Conservation (phyloP, 2,888 invertebrate species). For the Euzophera pinguis region DNA sequence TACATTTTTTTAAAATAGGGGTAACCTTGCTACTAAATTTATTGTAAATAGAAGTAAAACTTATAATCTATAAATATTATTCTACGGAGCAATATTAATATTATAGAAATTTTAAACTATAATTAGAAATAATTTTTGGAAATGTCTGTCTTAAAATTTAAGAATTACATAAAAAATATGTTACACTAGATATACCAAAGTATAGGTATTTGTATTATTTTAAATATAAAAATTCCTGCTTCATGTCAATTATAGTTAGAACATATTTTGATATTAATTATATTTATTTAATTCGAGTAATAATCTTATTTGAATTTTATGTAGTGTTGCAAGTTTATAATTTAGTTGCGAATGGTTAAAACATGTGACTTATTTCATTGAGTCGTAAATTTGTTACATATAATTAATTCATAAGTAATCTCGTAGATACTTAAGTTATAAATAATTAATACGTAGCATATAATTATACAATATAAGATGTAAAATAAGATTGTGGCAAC, state of each 20-base stretch:
- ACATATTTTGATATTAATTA: constrained; percentile 48
- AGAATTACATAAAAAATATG: constrained; percentile 8
- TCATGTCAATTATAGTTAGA: constrained; percentile 75
- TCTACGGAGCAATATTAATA: constrained; percentile 10
- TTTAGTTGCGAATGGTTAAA: constrained; percentile 18
- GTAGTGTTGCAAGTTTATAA: constrained; percentile 28
- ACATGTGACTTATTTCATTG: constrained; percentile 17
- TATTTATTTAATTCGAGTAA: constrained; percentile 27
- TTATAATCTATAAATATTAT: not conserved
- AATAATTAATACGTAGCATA: constrained; percentile 24
- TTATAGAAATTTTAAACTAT: not conserved
- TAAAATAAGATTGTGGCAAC: constrained; percentile 65
- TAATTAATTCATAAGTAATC: constrained; percentile 42
- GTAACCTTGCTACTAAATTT: not conserved
- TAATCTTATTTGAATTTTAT: constrained; percentile 24
- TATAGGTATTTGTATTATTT: constrained; percentile 41
- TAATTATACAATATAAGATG: constrained; percentile 30
- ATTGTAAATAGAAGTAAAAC: constrained; percentile 3
- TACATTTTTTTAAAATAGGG: not conserved
- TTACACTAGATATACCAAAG: constrained; percentile 41
- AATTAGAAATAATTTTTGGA: not conserved
- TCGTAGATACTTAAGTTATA: constrained; percentile 44
- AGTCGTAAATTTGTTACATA: constrained; percentile 34
- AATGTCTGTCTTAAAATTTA: not conserved
- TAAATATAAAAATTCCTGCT: constrained; percentile 54